Conservation (phyloP, 2,888 invertebrate species). For the Hipparchia sbordonii region DNA sequence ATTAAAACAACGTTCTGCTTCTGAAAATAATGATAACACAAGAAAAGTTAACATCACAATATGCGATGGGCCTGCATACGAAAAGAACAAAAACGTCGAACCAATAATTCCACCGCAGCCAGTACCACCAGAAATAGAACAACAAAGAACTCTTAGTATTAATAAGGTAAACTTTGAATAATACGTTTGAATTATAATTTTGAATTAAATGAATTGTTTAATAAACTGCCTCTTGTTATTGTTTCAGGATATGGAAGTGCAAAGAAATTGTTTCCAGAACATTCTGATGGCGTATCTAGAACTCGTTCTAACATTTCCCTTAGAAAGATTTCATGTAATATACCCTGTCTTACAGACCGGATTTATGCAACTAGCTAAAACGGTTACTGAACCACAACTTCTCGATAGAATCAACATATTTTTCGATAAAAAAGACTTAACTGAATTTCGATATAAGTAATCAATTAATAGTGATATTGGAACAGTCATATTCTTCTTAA, state of each 20-base stretch:
- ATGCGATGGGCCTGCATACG: slow-evolving; percentile 62
- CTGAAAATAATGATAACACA: slow-evolving; percentile 57
- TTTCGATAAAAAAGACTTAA: slow-evolving; percentile 79
- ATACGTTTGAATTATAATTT: too few relatives aligned
- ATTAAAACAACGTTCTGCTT: slow-evolving; percentile 44
- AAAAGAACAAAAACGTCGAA: slow-evolving; percentile 65
- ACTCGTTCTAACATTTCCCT: slow-evolving; percentile 85
- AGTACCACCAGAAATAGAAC: slow-evolving; percentile 91
- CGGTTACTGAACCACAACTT: slow-evolving; percentile 74
- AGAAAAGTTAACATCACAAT: slow-evolving; percentile 72
- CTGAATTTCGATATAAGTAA: slow-evolving; percentile 71
- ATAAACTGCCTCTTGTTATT: slow-evolving; percentile 12
- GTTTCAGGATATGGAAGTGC: slow-evolving; percentile 91
- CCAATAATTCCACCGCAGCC: slow-evolving; percentile 85
- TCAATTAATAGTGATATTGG: slow-evolving; percentile 67
- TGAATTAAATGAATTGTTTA: too few relatives aligned
- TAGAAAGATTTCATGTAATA: slow-evolving; percentile 81
- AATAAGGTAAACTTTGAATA: slow-evolving; percentile 85
- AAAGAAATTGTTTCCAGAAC: slow-evolving; percentile 92
- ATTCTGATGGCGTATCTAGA: slow-evolving; percentile 93
- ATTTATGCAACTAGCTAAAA: slow-evolving; percentile 72
- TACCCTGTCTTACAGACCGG: slow-evolving; percentile 73
- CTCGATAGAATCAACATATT: slow-evolving; percentile 80
- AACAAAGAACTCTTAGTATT: slow-evolving; percentile 91
- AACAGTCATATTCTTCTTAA: slow-evolving; percentile 51